Conservation (phyloP, 2,888 invertebrate species). For the Orchesella flavescens region DNA sequence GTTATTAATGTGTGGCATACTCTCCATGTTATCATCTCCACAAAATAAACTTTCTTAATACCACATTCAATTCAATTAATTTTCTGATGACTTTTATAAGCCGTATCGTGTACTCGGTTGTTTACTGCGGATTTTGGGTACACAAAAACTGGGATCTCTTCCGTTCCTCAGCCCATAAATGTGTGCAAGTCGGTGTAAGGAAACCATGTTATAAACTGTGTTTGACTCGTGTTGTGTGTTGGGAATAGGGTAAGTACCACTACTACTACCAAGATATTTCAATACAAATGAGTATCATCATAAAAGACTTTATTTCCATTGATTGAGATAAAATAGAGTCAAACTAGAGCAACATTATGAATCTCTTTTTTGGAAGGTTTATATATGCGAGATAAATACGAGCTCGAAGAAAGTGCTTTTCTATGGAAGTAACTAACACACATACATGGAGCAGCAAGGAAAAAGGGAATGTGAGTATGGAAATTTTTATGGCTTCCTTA, state of each 20-base stretch:
- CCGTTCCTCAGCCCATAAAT: not conserved
- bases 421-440: too few species aligned
- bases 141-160: constrained; percentile 37
- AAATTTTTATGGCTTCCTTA: constrained; percentile 65
- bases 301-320: constrained; percentile 29
- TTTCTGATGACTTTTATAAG: constrained; percentile 58
- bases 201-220: too few species aligned
- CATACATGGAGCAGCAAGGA: not conserved
- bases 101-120: constrained; percentile 36
- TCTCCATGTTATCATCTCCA: constrained; percentile 24
- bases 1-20: constrained; percentile 19
- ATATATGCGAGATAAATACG: too few species aligned
- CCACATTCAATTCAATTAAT: constrained; percentile 62
- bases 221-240: too few species aligned
- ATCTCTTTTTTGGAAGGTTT: constrained; percentile 17
- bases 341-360: constrained; percentile 47
- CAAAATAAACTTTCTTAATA: constrained; percentile 46
- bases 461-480: constrained; percentile 42
- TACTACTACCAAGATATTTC: constrained; percentile 38
- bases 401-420: too few species aligned
- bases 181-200: too few species aligned
- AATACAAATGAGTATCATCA: constrained; percentile 54
- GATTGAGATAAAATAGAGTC: constrained; percentile 15
- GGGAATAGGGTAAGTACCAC: not conserved
- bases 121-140: constrained; percentile 31